Conservation (phyloP, 1,140 invertebrate genomes). For the Pissodes strobi region DNA sequence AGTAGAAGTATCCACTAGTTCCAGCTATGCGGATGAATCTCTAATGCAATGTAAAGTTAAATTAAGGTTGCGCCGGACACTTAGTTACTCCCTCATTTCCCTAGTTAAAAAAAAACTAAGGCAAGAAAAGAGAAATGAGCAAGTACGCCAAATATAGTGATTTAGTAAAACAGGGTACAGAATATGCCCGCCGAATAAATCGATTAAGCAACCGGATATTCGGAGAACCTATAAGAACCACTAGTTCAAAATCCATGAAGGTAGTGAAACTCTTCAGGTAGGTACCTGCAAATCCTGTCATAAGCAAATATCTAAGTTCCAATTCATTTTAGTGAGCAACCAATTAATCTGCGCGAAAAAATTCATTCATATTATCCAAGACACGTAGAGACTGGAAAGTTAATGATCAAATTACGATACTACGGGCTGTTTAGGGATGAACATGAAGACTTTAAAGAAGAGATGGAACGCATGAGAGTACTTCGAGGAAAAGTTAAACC, state of each 20-base stretch:
- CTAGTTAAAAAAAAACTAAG: too few relatives aligned
- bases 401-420: slow-evolving; percentile 72
- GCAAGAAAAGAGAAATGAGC: too few relatives aligned
- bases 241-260: slow-evolving; percentile 76
- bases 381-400: slow-evolving; percentile 71
- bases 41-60: too few relatives aligned
- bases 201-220: slow-evolving; percentile 87
- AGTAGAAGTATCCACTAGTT: too few relatives aligned
- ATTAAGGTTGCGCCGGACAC: too few relatives aligned
- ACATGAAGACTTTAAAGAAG: slow-evolving; percentile 90
- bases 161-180: slow-evolving; percentile 69
- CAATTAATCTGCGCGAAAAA: slow-evolving; percentile 73
- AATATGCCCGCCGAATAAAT: slow-evolving; percentile 85
- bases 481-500: slow-evolving; percentile 75
- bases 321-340: slow-evolving; percentile 62
- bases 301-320: background rate
- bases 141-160: slow-evolving; percentile 68
- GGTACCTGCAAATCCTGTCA: background rate
- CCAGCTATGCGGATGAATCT: too few relatives aligned
- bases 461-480: slow-evolving; percentile 76
- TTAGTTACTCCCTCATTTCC: too few relatives aligned
- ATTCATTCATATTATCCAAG: slow-evolving; percentile 86
- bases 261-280: slow-evolving; percentile 75
- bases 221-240: slow-evolving; percentile 80
- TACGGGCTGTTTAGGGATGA: slow-evolving; percentile 88